These are phyloP conservation scores for Nudaria mundana DNA, from an alignment of 2,888 invertebrate species.

Conservation along the genomic window DNA sequence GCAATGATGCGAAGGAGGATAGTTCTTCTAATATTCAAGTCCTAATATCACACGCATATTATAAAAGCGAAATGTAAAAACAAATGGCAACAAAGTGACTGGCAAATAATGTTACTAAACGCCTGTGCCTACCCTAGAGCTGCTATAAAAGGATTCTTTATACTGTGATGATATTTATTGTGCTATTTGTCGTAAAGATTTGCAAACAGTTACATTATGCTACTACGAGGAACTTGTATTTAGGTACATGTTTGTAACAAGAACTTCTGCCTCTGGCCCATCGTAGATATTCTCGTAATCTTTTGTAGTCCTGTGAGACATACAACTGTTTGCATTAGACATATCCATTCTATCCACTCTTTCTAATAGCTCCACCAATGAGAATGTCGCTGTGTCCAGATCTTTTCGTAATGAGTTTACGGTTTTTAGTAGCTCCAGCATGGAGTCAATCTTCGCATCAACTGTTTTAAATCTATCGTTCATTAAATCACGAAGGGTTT, in stretches of 20 bases:
- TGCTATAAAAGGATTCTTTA: too few relatives aligned
- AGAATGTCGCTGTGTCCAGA: constrained; percentile 37
- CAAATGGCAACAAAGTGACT: too few relatives aligned
- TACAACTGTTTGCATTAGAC: constrained; percentile 26
- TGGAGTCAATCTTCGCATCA: constrained; percentile 51
- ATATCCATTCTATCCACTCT: constrained; percentile 50
- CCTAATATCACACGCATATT: too few relatives aligned
- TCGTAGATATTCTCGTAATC: neutral
- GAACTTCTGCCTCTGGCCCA: neutral
- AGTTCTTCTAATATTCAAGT: too few relatives aligned
- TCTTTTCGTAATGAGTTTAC: constrained; percentile 44
- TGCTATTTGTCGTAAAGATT: too few relatives aligned
- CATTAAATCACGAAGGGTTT: constrained; percentile 45
- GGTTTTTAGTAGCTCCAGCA: constrained; percentile 52
- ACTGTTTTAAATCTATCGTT: constrained; percentile 50
- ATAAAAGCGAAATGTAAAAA: too few relatives aligned
- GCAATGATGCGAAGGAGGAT: too few relatives aligned
- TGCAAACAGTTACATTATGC: too few relatives aligned
- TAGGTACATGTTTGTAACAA: neutral
- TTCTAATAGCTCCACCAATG: constrained; percentile 36
- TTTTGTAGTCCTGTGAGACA: constrained; percentile 29
- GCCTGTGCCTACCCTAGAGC: too few relatives aligned
- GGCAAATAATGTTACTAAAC: too few relatives aligned
- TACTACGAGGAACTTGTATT: too few relatives aligned
- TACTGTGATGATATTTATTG: too few relatives aligned